Conservation (phyloP, 2,797 vertebrate species). For the Borostomias antarcticus region DNA sequence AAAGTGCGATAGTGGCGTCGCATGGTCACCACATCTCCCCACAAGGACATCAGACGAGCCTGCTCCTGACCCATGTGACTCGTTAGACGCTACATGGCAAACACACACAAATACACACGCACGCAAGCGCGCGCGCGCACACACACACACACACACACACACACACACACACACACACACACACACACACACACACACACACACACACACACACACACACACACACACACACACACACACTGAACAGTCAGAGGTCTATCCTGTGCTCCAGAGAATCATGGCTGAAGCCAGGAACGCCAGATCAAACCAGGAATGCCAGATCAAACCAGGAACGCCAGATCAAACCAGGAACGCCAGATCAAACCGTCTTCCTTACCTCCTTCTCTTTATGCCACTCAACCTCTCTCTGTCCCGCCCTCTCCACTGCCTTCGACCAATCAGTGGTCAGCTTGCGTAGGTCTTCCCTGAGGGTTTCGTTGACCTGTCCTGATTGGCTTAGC, state of each 20-base stretch:
- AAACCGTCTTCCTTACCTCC: slow-evolving; percentile 68
- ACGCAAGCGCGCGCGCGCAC: too few species aligned
- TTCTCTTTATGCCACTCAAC: slow-evolving; percentile 79
- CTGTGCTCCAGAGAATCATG: too few species aligned
- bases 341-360: not conserved
- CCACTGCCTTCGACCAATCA: slow-evolving; percentile 83
- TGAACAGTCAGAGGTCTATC: not conserved
- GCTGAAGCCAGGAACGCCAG: too few species aligned
- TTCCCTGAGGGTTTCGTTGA: slow-evolving; percentile 78
- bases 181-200: too few species aligned
- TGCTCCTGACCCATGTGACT: slow-evolving; percentile 73
- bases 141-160: too few species aligned
- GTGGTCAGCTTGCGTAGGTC: slow-evolving; percentile 83
- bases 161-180: too few species aligned
- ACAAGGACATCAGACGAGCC: slow-evolving; percentile 76
- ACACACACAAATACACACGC: too few species aligned
- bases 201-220: slow-evolving; percentile 18
- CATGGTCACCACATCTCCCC: slow-evolving; percentile 83
- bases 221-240: not conserved
- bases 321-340: not conserved
- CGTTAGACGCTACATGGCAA: slow-evolving; percentile 65
- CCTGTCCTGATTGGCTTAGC: slow-evolving; percentile 79
- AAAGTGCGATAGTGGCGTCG: slow-evolving; percentile 82
- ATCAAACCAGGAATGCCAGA: too few species aligned
- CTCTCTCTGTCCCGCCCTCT: slow-evolving; percentile 80